A percentile compares a stretch with the other conserved stretches of the same genome.
These are phyloP conservation scores for Zaprionus camerounensis DNA, from an alignment of 1,140 invertebrate species.

Conservation along the genomic window DNA sequence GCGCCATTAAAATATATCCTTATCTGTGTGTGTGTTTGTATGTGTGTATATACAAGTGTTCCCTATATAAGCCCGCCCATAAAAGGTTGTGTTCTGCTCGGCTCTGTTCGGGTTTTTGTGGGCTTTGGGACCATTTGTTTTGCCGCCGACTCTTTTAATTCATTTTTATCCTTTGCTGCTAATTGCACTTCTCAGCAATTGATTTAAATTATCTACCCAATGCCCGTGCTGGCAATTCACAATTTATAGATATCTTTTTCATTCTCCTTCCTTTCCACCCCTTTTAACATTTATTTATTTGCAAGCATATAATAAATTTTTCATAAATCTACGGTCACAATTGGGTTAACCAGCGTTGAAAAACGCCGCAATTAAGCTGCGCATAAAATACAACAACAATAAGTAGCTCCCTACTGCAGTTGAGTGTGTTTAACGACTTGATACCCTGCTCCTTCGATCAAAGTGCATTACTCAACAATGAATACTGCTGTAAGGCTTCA, in stretches of 20 bases:
- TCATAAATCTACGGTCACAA: constrained; percentile 74
- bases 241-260: constrained; percentile 12
- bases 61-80: constrained; percentile 35
- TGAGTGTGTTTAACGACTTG: background rate
- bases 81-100: constrained; percentile 9
- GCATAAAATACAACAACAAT: constrained; percentile 54
- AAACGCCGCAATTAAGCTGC: constrained; percentile 73
- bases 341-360: constrained; percentile 77
- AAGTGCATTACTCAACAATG: background rate
- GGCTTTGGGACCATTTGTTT: constrained; percentile 71
- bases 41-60: constrained; percentile 8
- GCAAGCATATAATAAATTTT: constrained; percentile 74
- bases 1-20: constrained; percentile 68
- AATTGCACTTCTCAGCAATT: constrained; percentile 81
- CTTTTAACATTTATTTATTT: constrained; percentile 37
- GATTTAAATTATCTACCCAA: constrained; percentile 79
- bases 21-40: constrained; percentile 2
- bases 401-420: background rate
- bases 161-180: constrained; percentile 78
- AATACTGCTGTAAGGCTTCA: background rate
- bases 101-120: constrained; percentile 41
- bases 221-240: constrained; percentile 33
- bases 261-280: constrained; percentile 9
- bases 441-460: background rate
- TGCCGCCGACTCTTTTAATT: constrained; percentile 62